Conservation (phyloP, 2,888 invertebrate genomes). For the Xanthorhoe designata region DNA sequence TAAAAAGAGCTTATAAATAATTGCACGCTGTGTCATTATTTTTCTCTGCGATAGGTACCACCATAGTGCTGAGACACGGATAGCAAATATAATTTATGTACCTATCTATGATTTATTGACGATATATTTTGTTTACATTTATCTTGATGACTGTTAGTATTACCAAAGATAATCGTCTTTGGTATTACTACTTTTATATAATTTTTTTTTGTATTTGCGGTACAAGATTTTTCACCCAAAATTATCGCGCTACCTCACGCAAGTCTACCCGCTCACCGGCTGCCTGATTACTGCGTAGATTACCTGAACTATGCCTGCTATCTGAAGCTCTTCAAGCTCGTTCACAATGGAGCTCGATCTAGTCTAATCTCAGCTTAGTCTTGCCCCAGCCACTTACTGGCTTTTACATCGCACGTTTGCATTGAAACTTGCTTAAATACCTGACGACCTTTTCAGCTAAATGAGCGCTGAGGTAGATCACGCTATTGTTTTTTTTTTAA, state of each 20-base stretch:
- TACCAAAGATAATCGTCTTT: too few relatives aligned
- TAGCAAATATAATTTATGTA: too few relatives aligned
- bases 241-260: not conserved
- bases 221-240: not conserved
- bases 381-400: slow-evolving; percentile 37
- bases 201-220: too few relatives aligned
- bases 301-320: slow-evolving; percentile 39
- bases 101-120: too few relatives aligned
- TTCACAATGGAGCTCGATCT: slow-evolving; percentile 44
- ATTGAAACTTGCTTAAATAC: slow-evolving; percentile 34
- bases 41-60: too few relatives aligned
- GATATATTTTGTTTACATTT: too few relatives aligned
- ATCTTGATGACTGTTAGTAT: too few relatives aligned
- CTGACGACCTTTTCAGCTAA: slow-evolving; percentile 13
- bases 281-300: slow-evolving; percentile 3
- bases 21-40: too few relatives aligned
- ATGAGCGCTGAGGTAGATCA: slow-evolving; percentile 15
- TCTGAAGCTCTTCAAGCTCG: slow-evolving; percentile 38
- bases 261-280: not conserved
- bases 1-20: too few relatives aligned
- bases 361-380: slow-evolving; percentile 40
- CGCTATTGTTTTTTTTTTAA: not conserved
- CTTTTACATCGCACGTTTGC: slow-evolving; percentile 39
- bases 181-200: too few relatives aligned
- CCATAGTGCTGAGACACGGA: too few relatives aligned